Evolutionary conservation across 1,140 invertebrate species (phyloP).

Genomic region (Drosophila rufa): DNA sequence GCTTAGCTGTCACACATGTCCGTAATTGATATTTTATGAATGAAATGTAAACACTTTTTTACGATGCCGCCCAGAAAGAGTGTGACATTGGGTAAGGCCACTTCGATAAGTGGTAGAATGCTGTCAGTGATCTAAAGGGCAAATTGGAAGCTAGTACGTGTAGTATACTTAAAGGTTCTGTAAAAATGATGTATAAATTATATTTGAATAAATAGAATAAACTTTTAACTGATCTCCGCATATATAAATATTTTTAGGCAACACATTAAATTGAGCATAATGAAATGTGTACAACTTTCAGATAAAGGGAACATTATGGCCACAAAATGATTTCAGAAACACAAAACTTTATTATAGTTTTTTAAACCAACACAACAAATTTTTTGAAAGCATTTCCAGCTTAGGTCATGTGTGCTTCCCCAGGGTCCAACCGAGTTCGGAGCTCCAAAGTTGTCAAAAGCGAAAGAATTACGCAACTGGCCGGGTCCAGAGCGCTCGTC

Average conservation of each 20-base stretch:
- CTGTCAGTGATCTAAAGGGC: not conserved
- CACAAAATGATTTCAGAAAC: not conserved
- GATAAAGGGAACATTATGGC: not conserved
- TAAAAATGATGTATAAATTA: not conserved
- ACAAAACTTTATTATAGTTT: conserved; percentile 8
- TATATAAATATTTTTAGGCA: not conserved
- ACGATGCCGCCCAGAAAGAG: conserved; percentile 42
- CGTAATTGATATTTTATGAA: conserved; percentile 83
- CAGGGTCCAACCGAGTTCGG: conserved; percentile 3
- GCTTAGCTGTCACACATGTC: conserved; percentile 76
- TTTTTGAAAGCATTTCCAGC: not conserved
- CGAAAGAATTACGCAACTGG: conserved; percentile 37
- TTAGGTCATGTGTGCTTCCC: conserved; percentile 3
- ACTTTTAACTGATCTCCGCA: not conserved
- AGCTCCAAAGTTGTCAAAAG: conserved; percentile 42
- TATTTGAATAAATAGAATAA: not conserved
- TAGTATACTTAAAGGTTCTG: too few relatives aligned
- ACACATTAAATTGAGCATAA: not conserved
- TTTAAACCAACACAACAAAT: not conserved
- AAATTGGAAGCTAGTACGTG: not conserved
- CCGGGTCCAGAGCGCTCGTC: conserved; percentile 37
- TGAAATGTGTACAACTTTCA: not conserved
- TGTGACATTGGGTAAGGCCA: conserved; percentile 6
- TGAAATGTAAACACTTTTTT: conserved; percentile 83
- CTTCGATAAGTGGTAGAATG: conserved; percentile 1